Evolutionary conservation across 2,888 invertebrate genomes (phyloP), one percentile per base, ranked within the genome.

Genomic region (Ochropleura leucogaster): DNA sequence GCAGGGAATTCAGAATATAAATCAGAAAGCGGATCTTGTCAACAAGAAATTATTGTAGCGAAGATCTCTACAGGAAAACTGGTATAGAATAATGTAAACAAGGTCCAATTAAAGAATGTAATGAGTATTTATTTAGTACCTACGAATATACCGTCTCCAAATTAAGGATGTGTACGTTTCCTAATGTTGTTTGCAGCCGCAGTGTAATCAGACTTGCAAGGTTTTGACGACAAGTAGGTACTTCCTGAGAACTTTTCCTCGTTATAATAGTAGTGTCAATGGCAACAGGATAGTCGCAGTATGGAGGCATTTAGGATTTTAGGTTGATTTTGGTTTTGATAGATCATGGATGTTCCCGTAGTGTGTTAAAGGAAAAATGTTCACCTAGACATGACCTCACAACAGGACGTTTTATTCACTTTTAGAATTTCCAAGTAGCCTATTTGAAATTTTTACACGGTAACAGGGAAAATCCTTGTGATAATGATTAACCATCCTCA

Each of bases 161-260:
- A 66, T 68, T 62, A 68, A 68, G 72, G 51, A 84, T 63, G 68
- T 68, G 44, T 14, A 59, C n/a, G 40, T 68, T 74, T 65, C 81
- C 55, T 81, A 64, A 80, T 66, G 20, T 10, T 46, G 46, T 84
- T 74, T n/a, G 44, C 62, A n/a, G 4, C 57, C 47, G 60, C 67
- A 42, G 55, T 66, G 55, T 68, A 57, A 80, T 85, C 85, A 69
- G 42, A 55, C n/a, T n/a, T n/a, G n/a, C 73, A 85, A 77, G 82
- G 85, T 68, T 66, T 73, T 70, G 40, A 12, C 7, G 47, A 57
- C 57, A 63, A 62, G 14, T 57, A 62, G 51, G 18, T 55, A 68
- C 63, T 82, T 77, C 85, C 85, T 81, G 60, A 18, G 16, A 62
- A 80, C 40, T 77, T 74, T 85, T 83, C 85, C 82, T 85, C 77